Evolutionary conservation across 2,888 invertebrate species (phyloP).

Genomic region (Tetragonisca angustula): DNA sequence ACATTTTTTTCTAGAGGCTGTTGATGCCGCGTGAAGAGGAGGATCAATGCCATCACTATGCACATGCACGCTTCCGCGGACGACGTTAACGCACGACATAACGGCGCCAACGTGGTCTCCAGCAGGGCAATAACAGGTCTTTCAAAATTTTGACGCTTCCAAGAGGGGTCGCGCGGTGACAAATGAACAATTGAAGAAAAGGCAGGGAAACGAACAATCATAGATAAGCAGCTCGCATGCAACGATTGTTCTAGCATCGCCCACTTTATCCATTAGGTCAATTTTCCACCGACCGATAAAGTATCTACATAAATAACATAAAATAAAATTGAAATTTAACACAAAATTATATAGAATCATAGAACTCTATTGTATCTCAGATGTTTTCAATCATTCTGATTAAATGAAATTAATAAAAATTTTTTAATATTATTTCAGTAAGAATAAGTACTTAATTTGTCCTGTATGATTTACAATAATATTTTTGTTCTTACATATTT

Average conservation of each 20-base stretch:
- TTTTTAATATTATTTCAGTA: background rate
- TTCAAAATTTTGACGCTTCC: constrained; percentile 45
- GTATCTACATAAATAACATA: background rate
- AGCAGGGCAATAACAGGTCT: constrained; percentile 24
- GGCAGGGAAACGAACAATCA: constrained; percentile 9
- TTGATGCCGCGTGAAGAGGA: constrained; percentile 6
- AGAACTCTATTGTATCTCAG: background rate
- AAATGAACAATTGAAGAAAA: background rate
- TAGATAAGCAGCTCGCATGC: constrained; percentile 7
- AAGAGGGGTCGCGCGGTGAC: background rate
- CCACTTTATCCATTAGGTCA: constrained; percentile 19
- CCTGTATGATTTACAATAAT: too few relatives aligned
- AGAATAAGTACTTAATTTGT: background rate
- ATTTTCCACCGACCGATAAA: background rate
- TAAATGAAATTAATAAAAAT: background rate
- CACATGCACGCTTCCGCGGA: constrained; percentile 46
- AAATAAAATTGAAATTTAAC: too few relatives aligned
- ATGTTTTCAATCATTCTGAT: background rate
- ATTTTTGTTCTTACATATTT: background rate
- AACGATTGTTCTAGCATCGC: background rate
- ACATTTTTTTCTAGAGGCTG: background rate
- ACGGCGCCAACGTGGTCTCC: constrained; percentile 45
- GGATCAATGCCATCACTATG: constrained; percentile 53
- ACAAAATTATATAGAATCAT: constrained; percentile 7
- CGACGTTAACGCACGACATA: constrained; percentile 41